Evolutionary conservation across 2,797 vertebrate genomes (phyloP), one percentile per base, ranked within the genome.

Genomic region (Loris lydekkerianus): DNA sequence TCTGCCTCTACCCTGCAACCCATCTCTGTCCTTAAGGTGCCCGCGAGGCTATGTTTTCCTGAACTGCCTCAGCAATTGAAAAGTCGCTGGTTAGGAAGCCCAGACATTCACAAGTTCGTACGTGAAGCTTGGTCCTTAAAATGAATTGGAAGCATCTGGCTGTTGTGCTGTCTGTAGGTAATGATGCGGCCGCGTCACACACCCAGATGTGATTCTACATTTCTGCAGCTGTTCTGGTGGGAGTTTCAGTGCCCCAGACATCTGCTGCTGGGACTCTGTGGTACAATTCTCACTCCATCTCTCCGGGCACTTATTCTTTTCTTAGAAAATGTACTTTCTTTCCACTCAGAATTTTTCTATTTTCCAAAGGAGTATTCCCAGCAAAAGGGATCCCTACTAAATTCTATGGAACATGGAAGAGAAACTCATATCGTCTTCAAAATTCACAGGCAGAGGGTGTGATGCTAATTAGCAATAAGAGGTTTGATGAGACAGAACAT

Each of bases 181-280:
- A 98, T 98, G 98, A 98, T 98, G 98, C 98, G 96, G 98, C 97
- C 98, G 20, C 72, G 10, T 98, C 98, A 58, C 97, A 98, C 97
- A 63, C 98, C 98, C 98, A 99, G 98, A 98, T 98, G 98, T 98
- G 98, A 98, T 98, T 98, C 98, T 98, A 98, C 98, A 98, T 98
- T 98, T 98, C 98, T 98, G 98, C 98, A 98, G 98, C 98, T 99
- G 98, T 98, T 98, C 98, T 98, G 97, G 91, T 98, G 98, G 98
- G 98, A 98, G 93, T 98, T 98, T 94, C 97, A 98, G 98, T 98
- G 97, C 98, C 98, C 98, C 0, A 97, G 98, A 98, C 98, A 98
- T 98, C 98, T 99, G 98, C 98, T 98, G 83, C 93, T 97, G 98
- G 98, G 98, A 98, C 98, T 98, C 98, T 94, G 96, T 87, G 96